phyloP scores from a whole-genome alignment of 2,113 vertebrate genomes.

The Prietella phreatophila region DNA sequence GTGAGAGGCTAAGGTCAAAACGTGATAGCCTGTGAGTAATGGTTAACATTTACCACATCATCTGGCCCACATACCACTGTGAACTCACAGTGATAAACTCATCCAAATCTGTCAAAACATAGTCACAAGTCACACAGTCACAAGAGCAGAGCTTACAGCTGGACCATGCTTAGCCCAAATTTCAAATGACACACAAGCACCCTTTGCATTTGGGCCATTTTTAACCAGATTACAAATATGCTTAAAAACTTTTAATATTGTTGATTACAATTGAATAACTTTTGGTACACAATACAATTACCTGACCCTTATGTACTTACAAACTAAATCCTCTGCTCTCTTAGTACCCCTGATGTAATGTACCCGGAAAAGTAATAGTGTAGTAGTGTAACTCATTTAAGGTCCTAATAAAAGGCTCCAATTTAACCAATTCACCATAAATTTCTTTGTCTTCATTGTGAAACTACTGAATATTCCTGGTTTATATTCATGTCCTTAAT shows the following conservation, averaged over 20 bases:
- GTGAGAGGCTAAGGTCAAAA: neutral
- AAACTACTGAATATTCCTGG: neutral
- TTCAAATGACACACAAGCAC: neutral
- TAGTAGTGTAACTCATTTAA: neutral
- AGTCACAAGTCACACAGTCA: neutral
- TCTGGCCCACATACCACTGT: neutral
- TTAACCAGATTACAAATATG: neutral
- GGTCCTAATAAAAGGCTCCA: neutral
- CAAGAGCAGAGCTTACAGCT: neutral
- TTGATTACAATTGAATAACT: neutral
- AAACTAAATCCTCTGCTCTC: neutral
- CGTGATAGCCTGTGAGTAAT: neutral
- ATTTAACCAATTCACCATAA: neutral
- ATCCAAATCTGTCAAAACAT: neutral
- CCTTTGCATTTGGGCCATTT: neutral
- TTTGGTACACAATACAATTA: neutral
- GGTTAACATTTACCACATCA: neutral
- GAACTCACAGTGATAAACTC: neutral
- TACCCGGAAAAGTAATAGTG: neutral
- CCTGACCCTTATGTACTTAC: neutral
- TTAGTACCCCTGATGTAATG: neutral
- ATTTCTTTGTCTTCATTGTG: neutral
- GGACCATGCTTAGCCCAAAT: neutral
- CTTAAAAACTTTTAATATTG: neutral
- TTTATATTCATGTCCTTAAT: conserved; percentile 21